phyloP scores from a whole-genome alignment of 2,888 invertebrate genomes.

The Acrobasis consociella region DNA sequence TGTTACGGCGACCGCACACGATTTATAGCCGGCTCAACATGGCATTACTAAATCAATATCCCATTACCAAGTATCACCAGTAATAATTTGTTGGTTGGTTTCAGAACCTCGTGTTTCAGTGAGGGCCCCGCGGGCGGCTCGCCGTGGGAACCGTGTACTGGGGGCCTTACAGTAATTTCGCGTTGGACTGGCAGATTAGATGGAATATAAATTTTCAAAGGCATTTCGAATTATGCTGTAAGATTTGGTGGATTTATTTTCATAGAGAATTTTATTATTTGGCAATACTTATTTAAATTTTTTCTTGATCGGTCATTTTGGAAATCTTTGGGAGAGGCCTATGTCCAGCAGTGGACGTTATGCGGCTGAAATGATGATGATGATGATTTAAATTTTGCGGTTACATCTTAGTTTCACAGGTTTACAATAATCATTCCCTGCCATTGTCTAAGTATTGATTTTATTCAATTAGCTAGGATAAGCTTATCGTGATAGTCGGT shows the following conservation, averaged over 20 bases:
- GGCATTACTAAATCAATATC: slow-evolving; percentile 21
- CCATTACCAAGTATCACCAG: slow-evolving; percentile 20
- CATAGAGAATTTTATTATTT: neutral
- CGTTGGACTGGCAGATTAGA: slow-evolving; percentile 6
- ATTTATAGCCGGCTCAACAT: slow-evolving; percentile 18
- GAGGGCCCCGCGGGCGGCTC: slow-evolving; percentile 29
- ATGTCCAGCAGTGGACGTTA: too few species aligned
- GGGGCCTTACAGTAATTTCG: slow-evolving; percentile 18
- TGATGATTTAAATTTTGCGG: too few species aligned
- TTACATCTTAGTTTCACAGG: too few species aligned
- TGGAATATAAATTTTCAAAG: slow-evolving; percentile 14
- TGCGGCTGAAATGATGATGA: too few species aligned
- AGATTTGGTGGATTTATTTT: neutral
- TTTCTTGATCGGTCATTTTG: too few species aligned
- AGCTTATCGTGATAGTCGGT: too few species aligned
- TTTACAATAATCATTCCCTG: too few species aligned
- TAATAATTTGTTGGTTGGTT: slow-evolving; percentile 22
- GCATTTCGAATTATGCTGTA: slow-evolving; percentile 1
- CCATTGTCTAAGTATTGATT: too few species aligned
- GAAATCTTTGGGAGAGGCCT: too few species aligned
- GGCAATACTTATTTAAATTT: too few species aligned
- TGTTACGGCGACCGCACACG: slow-evolving; percentile 21
- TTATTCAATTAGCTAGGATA: too few species aligned
- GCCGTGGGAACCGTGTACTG: slow-evolving; percentile 32
- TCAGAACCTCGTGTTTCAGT: slow-evolving; percentile 28